These are phyloP conservation scores for Dryomyza anilis DNA, from an alignment of 2,888 invertebrate genomes.

Conservation along the genomic window DNA sequence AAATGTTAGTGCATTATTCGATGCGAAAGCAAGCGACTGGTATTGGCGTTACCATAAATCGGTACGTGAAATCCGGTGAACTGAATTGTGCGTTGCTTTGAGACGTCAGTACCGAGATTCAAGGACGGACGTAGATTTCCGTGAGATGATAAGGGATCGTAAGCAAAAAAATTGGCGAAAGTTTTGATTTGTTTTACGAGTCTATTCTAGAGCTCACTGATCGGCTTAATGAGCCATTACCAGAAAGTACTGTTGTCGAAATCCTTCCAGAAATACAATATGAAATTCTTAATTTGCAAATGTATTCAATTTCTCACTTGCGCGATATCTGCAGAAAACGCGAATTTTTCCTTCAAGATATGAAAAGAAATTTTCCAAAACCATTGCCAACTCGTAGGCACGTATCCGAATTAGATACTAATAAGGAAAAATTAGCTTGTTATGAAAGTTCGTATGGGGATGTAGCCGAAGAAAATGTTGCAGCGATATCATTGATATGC, in stretches of 20 bases:
- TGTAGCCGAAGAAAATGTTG: too few species aligned
- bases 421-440: too few species aligned
- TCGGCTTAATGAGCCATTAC: not conserved
- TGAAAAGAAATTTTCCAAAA: too few species aligned
- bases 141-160: not conserved
- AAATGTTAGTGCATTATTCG: not conserved
- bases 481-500: not conserved
- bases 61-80: not conserved
- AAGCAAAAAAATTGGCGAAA: not conserved
- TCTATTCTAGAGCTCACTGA: slow-evolving; percentile 16
- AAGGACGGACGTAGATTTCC: not conserved
- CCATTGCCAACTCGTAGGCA: too few species aligned
- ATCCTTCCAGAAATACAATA: slow-evolving; percentile 21
- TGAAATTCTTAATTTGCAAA: slow-evolving; percentile 19
- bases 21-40: not conserved
- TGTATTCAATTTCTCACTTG: slow-evolving; percentile 8
- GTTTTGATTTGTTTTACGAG: not conserved
- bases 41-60: not conserved
- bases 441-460: too few species aligned
- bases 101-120: not conserved
- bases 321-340: slow-evolving; percentile 16
- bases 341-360: slow-evolving; percentile 15
- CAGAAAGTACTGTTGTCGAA: slow-evolving; percentile 17
- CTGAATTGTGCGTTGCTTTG: not conserved
- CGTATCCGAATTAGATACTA: not conserved